phyloP scores from a whole-genome alignment of 2,797 vertebrate species.

The Carcharodon carcharias region DNA sequence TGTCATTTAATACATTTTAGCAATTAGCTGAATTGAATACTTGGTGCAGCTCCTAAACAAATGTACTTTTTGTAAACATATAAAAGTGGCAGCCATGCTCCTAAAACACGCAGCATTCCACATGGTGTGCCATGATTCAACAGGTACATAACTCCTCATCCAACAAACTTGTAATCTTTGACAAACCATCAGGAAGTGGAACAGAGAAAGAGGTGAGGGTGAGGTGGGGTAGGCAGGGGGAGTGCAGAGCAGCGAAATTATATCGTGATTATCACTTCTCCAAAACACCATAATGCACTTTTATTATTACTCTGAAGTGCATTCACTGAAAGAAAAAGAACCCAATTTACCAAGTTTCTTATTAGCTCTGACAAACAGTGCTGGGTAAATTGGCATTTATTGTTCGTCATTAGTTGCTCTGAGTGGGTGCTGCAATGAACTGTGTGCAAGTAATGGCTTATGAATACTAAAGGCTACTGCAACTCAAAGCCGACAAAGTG shows the following conservation, averaged over 20 bases:
- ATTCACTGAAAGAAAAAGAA: not conserved
- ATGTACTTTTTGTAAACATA: not conserved
- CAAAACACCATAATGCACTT: not conserved
- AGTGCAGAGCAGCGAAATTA: not conserved
- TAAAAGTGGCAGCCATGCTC: not conserved
- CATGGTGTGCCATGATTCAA: not conserved
- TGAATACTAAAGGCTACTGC: not conserved
- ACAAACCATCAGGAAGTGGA: not conserved
- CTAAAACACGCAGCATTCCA: not conserved
- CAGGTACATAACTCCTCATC: not conserved
- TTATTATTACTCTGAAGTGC: not conserved
- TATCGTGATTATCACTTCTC: not conserved
- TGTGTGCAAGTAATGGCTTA: not conserved
- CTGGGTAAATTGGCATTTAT: not conserved
- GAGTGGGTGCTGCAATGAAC: not conserved
- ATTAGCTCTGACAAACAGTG: not conserved
- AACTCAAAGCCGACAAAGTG: not conserved
- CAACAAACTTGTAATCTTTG: not conserved
- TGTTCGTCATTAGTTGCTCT: not conserved
- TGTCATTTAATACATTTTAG: not conserved
- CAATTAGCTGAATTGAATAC: not conserved
- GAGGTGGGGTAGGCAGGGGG: not conserved
- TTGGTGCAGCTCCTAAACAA: not conserved
- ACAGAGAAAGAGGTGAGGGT: not conserved
- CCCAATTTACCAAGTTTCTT: not conserved